Conservation (phyloP, 1,140 invertebrate species). For the Ceratitis capitata region DNA sequence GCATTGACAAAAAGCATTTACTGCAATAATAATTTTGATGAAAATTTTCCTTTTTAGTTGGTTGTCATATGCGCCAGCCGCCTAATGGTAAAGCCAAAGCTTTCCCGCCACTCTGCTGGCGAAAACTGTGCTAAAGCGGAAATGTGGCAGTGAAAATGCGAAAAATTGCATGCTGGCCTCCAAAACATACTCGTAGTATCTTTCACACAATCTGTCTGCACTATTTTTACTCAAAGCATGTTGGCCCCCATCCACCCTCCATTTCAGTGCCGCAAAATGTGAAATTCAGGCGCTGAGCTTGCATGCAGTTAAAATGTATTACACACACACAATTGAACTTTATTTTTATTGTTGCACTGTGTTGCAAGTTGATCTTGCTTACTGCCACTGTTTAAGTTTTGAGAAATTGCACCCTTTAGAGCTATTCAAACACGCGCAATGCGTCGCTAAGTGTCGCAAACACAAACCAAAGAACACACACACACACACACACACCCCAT, state of each 20-base stretch:
- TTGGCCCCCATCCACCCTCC: neutral
- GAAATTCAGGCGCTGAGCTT: neutral
- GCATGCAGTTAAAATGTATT: neutral
- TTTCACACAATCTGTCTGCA: slow-evolving; percentile 3
- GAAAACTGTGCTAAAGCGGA: neutral
- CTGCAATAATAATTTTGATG: slow-evolving; percentile 62
- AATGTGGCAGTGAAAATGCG: neutral
- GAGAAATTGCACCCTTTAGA: slow-evolving; percentile 41
- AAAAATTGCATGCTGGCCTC: neutral
- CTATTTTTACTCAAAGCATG: neutral
- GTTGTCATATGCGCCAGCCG: slow-evolving; percentile 51
- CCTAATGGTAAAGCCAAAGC: neutral
- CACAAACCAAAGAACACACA: neutral
- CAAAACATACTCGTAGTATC: neutral
- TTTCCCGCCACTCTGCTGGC: neutral
- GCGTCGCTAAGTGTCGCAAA: neutral
- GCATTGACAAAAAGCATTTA: slow-evolving; percentile 54
- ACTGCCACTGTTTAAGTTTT: slow-evolving; percentile 25
- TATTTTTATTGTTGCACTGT: neutral
- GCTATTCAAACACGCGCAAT: slow-evolving; percentile 38
- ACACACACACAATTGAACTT: neutral
- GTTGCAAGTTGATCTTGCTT: neutral
- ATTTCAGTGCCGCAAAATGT: neutral
- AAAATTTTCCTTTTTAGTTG: slow-evolving; percentile 63
- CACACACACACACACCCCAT: neutral